Evolutionary conservation across 2,888 invertebrate genomes (phyloP).

Genomic region (Hedya salicella): DNA sequence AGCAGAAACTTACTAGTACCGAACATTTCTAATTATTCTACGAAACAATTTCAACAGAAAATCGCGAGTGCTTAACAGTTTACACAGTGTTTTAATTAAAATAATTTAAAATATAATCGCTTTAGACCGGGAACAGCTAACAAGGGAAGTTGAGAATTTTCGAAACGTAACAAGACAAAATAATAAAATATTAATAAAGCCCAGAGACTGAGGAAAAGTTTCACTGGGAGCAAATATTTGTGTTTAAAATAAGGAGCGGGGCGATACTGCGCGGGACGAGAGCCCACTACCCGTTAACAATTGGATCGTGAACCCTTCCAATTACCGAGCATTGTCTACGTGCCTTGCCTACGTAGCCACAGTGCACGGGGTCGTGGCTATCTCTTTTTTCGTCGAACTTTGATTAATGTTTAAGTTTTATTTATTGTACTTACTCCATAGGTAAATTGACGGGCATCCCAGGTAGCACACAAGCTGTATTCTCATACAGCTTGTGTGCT

Average conservation of each 20-base stretch:
- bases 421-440: too few relatives aligned
- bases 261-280: slow-evolving; percentile 69
- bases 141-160: slow-evolving; percentile 80
- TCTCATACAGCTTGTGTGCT: too few relatives aligned
- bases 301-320: slow-evolving; percentile 49
- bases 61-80: slow-evolving; percentile 64
- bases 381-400: background rate
- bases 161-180: slow-evolving; percentile 82
- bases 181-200: slow-evolving; percentile 85
- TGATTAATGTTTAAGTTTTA: background rate
- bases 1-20: slow-evolving; percentile 38
- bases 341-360: background rate
- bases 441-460: too few relatives aligned
- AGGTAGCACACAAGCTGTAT: too few relatives aligned
- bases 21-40: slow-evolving; percentile 56
- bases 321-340: slow-evolving; percentile 26
- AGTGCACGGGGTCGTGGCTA: too few relatives aligned
- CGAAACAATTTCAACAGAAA: slow-evolving; percentile 60
- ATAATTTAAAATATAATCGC: slow-evolving; percentile 85
- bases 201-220: slow-evolving; percentile 81
- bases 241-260: slow-evolving; percentile 81
- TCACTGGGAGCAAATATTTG: slow-evolving; percentile 80
- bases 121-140: slow-evolving; percentile 78
- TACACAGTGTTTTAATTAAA: slow-evolving; percentile 84
- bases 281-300: slow-evolving; percentile 53